Evolutionary conservation across 2,888 invertebrate species (phyloP).

Genomic region (Petrolisthes manimaculis): DNA sequence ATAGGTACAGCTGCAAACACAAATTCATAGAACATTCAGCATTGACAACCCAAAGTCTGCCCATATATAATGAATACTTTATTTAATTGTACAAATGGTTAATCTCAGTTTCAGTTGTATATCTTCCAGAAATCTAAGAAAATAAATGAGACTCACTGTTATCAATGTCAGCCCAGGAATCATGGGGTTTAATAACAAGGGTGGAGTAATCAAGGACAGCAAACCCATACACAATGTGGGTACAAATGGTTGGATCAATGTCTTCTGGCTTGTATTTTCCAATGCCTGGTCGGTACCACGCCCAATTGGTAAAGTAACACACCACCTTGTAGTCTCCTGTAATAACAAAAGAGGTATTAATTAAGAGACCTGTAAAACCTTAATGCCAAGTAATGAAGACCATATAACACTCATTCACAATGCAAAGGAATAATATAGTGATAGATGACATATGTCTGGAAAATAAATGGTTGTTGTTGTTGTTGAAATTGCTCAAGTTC

Average conservation of each 20-base stretch:
- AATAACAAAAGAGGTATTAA: neutral
- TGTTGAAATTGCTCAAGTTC: no score
- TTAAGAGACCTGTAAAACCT: neutral
- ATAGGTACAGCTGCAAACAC: no score
- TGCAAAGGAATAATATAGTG: no score
- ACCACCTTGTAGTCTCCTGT: constrained; percentile 79
- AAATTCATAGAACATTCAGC: no score
- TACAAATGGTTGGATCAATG: constrained; percentile 83
- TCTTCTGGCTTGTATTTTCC: constrained; percentile 84
- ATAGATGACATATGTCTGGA: no score
- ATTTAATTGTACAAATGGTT: no score
- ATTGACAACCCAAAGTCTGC: no score
- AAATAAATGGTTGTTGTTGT: no score
- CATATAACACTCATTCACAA: no score
- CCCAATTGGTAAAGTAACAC: constrained; percentile 90
- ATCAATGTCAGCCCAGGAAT: constrained; percentile 84
- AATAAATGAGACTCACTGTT: constrained; percentile 70
- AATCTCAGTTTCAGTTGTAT: no score
- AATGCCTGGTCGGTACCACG: constrained; percentile 82
- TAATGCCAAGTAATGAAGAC: neutral
- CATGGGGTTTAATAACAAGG: constrained; percentile 79
- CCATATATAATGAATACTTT: no score
- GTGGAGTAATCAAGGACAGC: constrained; percentile 79
- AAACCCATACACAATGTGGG: constrained; percentile 89
- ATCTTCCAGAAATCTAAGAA: neutral